Evolutionary conservation across 2,113 vertebrate genomes (phyloP).

Genomic region (Chloebia gouldiae): DNA sequence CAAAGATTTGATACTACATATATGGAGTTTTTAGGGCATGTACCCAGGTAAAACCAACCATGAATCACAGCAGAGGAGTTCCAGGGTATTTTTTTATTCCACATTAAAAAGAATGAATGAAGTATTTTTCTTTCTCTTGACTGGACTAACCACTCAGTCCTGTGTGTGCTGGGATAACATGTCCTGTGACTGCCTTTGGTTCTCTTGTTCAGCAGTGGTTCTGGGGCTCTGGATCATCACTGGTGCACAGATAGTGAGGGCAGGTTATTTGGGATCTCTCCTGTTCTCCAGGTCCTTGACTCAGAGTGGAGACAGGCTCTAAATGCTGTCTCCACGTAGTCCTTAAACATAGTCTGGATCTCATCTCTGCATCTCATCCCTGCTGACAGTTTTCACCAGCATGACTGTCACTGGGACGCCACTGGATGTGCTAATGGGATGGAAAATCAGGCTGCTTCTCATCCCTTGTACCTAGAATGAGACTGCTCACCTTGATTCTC

Average conservation of each 20-base stretch:
- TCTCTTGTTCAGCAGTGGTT: not conserved
- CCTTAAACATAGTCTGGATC: not conserved
- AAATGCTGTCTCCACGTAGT: not conserved
- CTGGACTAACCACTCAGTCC: not conserved
- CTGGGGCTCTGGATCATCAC: not conserved
- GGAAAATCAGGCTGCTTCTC: not conserved
- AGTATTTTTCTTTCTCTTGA: slow-evolving; percentile 10
- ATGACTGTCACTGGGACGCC: not conserved
- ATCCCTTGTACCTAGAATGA: not conserved
- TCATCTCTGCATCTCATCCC: not conserved
- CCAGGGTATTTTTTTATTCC: not conserved
- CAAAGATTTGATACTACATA: slow-evolving; percentile 59
- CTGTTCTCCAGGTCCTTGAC: not conserved
- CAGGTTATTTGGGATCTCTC: not conserved
- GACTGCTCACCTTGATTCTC: not conserved
- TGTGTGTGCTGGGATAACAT: not conserved
- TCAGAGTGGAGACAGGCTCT: not conserved
- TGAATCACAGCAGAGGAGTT: not conserved
- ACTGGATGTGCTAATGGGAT: not conserved
- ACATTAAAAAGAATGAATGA: not conserved
- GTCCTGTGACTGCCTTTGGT: not conserved
- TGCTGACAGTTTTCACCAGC: not conserved
- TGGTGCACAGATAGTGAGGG: not conserved
- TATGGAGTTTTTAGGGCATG: slow-evolving; percentile 44
- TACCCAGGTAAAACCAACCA: not conserved